Percentiles rank a stretch among this genome's conserved stretches.
Conservation (phyloP, 2,888 invertebrate genomes). For the Tenthredo distinguenda region DNA sequence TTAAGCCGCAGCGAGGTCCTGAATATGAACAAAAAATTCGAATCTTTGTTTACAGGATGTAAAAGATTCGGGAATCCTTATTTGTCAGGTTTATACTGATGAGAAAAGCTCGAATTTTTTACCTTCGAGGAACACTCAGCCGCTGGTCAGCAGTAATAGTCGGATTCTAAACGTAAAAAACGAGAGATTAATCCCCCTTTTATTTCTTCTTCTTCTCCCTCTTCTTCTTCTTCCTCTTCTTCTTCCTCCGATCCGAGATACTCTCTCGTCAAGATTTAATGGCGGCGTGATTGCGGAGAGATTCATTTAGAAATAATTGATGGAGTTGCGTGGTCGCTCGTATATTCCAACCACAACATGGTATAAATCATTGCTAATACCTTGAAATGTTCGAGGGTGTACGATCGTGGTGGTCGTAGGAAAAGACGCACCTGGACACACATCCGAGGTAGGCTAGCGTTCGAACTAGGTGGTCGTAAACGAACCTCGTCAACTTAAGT, state of each 20-base stretch:
- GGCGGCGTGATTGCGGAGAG: neutral
- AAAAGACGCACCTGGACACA: slow-evolving; percentile 32
- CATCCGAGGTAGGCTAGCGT: no score
- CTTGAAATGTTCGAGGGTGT: slow-evolving; percentile 11
- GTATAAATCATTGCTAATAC: slow-evolving; percentile 41
- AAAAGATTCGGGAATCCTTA: neutral
- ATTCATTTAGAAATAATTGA: slow-evolving; percentile 33
- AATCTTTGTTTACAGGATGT: neutral
- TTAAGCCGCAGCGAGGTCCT: neutral
- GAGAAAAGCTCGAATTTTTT: neutral
- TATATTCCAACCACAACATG: neutral
- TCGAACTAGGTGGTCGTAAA: slow-evolving; percentile 25
- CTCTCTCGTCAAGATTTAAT: slow-evolving; percentile 59
- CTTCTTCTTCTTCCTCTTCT: neutral
- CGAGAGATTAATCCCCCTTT: neutral
- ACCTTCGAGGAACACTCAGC: neutral
- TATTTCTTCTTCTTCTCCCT: neutral
- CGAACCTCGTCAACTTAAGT: slow-evolving; percentile 25
- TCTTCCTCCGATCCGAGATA: neutral
- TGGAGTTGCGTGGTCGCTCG: slow-evolving; percentile 19
- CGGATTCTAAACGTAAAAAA: neutral
- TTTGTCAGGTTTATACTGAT: neutral
- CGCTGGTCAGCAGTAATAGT: slow-evolving; percentile 1
- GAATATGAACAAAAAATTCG: neutral
- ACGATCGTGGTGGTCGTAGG: neutral